These are phyloP conservation scores for Alfaro cultratus DNA, from an alignment of 2,797 vertebrate genomes.

Conservation along the genomic window DNA sequence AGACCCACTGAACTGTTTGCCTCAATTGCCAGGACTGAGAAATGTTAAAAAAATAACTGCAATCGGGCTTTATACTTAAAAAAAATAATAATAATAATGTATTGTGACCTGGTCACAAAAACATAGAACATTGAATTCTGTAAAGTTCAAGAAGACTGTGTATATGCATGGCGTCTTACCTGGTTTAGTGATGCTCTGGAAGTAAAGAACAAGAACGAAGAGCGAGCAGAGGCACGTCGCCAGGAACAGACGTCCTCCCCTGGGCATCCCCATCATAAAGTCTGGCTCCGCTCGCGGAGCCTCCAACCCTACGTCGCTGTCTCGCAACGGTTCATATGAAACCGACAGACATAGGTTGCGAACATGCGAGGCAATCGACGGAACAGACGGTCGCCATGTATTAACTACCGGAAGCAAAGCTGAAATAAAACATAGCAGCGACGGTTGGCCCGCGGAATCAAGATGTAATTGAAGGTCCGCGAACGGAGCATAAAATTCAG, in stretches of 20 bases:
- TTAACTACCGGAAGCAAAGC: neutral
- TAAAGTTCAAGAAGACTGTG: neutral
- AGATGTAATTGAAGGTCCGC: slow-evolving; percentile 2
- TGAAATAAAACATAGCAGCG: neutral
- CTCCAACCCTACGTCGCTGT: slow-evolving; percentile 53
- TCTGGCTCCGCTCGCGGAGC: slow-evolving; percentile 59
- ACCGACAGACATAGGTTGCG: slow-evolving; percentile 24
- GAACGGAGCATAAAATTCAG: neutral
- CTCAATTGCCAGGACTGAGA: neutral
- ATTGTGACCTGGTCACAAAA: neutral
- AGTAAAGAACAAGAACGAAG: slow-evolving; percentile 86
- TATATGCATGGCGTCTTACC: slow-evolving; percentile 71
- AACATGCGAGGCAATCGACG: slow-evolving; percentile 16
- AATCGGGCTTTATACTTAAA: too few relatives aligned
- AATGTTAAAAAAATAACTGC: neutral
- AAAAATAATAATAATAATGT: too few relatives aligned
- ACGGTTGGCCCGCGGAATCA: neutral
- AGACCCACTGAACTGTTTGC: neutral
- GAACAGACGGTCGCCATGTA: neutral
- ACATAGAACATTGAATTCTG: neutral
- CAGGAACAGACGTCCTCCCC: slow-evolving; percentile 83
- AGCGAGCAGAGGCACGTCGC: slow-evolving; percentile 86
- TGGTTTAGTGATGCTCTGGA: slow-evolving; percentile 84
- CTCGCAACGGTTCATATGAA: slow-evolving; percentile 60
- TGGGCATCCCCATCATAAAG: slow-evolving; percentile 83